phyloP scores from a whole-genome alignment of 2,797 vertebrate genomes.

The Helicolenus hilgendorfi region DNA sequence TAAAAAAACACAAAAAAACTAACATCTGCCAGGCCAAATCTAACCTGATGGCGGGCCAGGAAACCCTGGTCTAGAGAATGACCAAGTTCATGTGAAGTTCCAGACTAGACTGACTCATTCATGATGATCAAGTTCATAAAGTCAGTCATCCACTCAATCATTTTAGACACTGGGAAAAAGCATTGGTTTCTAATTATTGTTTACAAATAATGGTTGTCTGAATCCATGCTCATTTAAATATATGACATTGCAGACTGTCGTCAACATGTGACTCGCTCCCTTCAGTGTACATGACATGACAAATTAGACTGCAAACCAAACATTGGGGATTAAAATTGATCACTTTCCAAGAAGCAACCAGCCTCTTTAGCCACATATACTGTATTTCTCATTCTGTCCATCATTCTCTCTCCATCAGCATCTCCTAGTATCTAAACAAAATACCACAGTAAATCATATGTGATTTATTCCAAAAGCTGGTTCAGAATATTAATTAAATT shows the following conservation, averaged over 20 bases:
- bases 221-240: neutral
- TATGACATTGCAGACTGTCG: neutral
- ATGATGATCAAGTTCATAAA: neutral
- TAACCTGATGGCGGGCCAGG: too few relatives aligned
- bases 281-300: neutral
- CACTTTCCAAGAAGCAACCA: conserved; percentile 15
- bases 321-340: conserved; percentile 21
- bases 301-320: conserved; percentile 10
- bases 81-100: neutral
- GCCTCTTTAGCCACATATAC: neutral
- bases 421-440: conserved; percentile 42
- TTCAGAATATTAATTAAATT: conserved; percentile 64
- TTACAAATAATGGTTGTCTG: neutral
- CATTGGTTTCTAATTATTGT: neutral
- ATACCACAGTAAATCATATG: conserved; percentile 1
- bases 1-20: too few relatives aligned
- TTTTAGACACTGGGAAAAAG: neutral
- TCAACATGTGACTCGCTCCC: conserved; percentile 21
- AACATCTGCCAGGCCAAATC: too few relatives aligned
- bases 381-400: conserved; percentile 15
- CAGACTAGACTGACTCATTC: neutral
- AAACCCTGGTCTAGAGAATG: neutral
- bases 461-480: conserved; percentile 47
- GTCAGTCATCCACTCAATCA: neutral
- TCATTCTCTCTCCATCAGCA: neutral